A percentile compares a stretch with the other conserved stretches of the same genome.
Conservation (phyloP, 2,113 vertebrate genomes). For the Nestor notabilis region DNA sequence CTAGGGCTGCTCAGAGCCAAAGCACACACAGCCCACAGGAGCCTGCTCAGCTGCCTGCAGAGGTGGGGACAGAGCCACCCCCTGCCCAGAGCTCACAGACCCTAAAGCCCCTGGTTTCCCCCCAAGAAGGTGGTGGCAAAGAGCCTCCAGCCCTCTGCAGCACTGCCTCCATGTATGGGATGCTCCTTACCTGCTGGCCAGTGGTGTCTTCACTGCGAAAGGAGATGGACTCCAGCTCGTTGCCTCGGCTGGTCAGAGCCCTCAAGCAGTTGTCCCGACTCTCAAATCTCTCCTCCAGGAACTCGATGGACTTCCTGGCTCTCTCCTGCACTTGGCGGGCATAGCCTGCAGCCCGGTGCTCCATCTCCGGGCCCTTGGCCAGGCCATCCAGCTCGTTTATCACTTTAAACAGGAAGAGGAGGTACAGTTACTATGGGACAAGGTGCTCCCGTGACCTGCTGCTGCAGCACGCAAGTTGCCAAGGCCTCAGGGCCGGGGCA, state of each 20-base stretch:
- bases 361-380: conserved; percentile 92
- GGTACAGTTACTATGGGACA: conserved; percentile 40
- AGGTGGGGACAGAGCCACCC: not conserved
- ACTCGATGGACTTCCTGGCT: conserved; percentile 88
- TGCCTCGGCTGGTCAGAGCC: conserved; percentile 95
- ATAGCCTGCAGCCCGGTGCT: conserved; percentile 80
- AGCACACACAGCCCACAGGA: rapidly evolving
- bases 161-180: rapidly evolving
- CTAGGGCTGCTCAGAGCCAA: not conserved
- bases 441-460: conserved; percentile 33
- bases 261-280: conserved; percentile 87
- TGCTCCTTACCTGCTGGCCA: conserved; percentile 87
- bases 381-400: conserved; percentile 97
- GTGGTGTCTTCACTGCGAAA: conserved; percentile 97
- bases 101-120: not conserved
- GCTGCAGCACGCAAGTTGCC: conserved; percentile 45
- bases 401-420: conserved; percentile 77
- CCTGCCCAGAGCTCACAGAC: rapidly evolving
- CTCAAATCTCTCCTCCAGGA: conserved; percentile 91
- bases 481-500: conserved; percentile 54
- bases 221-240: conserved; percentile 94
- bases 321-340: conserved; percentile 90
- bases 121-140: not conserved
- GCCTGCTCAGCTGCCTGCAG: not conserved
- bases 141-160: not conserved